Evolutionary conservation across 2,113 vertebrate species (phyloP).

Genomic region (Mustela lutreola): DNA sequence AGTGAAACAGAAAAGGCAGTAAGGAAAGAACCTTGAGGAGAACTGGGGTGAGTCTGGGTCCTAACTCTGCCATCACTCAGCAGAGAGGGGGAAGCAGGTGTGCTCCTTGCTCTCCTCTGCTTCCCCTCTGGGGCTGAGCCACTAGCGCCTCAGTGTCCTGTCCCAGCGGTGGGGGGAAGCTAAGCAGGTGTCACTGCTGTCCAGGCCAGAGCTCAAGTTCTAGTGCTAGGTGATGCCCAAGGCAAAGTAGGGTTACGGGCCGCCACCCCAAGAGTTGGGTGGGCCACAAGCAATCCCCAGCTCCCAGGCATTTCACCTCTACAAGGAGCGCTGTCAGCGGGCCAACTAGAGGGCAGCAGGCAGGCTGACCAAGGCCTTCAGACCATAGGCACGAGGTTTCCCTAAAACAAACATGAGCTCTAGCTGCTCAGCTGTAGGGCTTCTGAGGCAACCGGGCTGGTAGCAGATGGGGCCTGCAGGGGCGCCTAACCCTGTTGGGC

Average conservation of each 20-base stretch:
- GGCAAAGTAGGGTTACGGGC: slow-evolving; percentile 51
- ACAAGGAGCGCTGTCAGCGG: not conserved
- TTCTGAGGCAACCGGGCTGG: slow-evolving; percentile 18
- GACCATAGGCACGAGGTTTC: not conserved
- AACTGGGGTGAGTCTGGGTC: not conserved
- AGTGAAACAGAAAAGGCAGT: not conserved
- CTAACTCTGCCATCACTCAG: accelerated
- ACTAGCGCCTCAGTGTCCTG: not conserved
- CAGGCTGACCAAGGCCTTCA: accelerated
- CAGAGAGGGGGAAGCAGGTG: not conserved
- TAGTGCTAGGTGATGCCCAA: not conserved
- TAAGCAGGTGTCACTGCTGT: not conserved
- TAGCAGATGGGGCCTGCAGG: not conserved
- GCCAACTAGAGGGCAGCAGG: not conserved
- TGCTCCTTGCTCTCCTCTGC: not conserved
- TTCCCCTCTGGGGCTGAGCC: not conserved
- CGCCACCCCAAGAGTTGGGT: slow-evolving; percentile 61
- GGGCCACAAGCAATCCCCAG: slow-evolving; percentile 68
- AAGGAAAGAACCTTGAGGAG: not conserved
- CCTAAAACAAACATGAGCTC: not conserved
- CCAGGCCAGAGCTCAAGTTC: not conserved
- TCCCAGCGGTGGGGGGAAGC: not conserved
- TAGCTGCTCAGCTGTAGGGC: not conserved
- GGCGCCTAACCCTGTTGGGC: not conserved
- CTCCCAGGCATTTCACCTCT: not conserved